Base-by-base conservation (phyloP, 2,888 invertebrate species). In the Eucriotettix oculatus region DNA sequence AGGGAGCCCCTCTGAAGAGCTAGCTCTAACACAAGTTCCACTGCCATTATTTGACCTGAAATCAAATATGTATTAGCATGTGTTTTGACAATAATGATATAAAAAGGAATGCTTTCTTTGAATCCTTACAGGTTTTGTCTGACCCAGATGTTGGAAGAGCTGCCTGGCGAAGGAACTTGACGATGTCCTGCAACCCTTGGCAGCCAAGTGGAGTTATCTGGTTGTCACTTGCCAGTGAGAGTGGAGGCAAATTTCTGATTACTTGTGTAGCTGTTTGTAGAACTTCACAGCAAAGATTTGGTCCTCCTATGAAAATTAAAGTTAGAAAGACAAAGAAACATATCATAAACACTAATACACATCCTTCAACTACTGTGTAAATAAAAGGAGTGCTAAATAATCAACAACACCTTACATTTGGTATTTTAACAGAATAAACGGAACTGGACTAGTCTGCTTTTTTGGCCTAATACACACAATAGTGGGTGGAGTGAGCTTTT, bases 1-100 rank as follows among this genome's bases (percentile, higher is more conserved):
- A 83, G 72, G 12, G 80, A 79, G 16, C 82, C 82, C 64, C 82
- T 69, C 72, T 83, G 83, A 42, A 80, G 70, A 14, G 80, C 78
- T 52, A 83, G 67, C 9, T 77, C 75, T 53, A 83, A 68, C 64
- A 82, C 71, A 58, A 83, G 70, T 70, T 83, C 81, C 41, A 72
- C 71, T 1, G 76, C 74, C 41, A 75, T 66, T 16, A 73, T 66
- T 66, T 73, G 73, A 10, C 75, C 70, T 70, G 62, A 43, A 64
- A 59, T 16, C 56, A 41, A 54, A 29, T 53, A 40, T 60, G 3
- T 16, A 29, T 58, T 56, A 52, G 5, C 40, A 41, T 10, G 16
- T 42, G 10, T 42, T 17, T 14, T 52, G 17, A 29, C 14, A 40
- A 12, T 16, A 1, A 60, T 42, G 10, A 58, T 44, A n/a, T 9